Evolutionary conservation across 2,888 invertebrate genomes (phyloP), one percentile per base, ranked within the genome.

Genomic region (Spilosoma lubricipeda): DNA sequence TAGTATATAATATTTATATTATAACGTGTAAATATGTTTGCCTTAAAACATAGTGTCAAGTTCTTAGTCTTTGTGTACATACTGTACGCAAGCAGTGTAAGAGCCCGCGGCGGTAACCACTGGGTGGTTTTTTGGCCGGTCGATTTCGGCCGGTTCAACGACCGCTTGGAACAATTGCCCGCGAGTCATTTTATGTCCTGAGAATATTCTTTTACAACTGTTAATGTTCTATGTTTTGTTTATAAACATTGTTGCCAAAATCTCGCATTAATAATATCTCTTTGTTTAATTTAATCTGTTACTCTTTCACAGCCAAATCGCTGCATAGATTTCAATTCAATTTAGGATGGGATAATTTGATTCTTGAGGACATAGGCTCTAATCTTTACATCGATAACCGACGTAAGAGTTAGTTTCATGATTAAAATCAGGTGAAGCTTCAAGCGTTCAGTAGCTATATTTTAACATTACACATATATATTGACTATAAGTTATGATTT

Each of bases 101-200:
- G 83, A 81, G 88, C 87, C 84, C 77, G 85, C 83, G 85, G 87
- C 85, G 79, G 73, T 78, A 82, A 85, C 82, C 87, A 83, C 83
- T 85, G 86, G 86, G 86, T 86, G 84, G 87, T 89, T 90, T 91
- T 92, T 90, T 89, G 91, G 90, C 87, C 83, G 86, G 83, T 84
- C 85, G 84, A 86, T 84, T 86, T 88, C 81, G 85, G 77, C 78
- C 78, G 83, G 93, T 90, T 92, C 92, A 83, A 80, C 79, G 92
- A 89, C 90, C 79, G 82, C 79, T 85, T 86, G 86, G 90, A 91
- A 93, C 92, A 92, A 92, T 93, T 90, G 90, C 79, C 84, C 73
- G 75, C 74, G 77, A 77, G 73, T 86, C 84, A 87, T 87, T n/a
- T 86, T 83, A 86, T 84, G 83, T 82, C 78, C 82, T 82, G 84